Evolutionary conservation across 2,888 invertebrate genomes (phyloP), one percentile per base, ranked within the genome.

Genomic region (Idaea straminata): DNA sequence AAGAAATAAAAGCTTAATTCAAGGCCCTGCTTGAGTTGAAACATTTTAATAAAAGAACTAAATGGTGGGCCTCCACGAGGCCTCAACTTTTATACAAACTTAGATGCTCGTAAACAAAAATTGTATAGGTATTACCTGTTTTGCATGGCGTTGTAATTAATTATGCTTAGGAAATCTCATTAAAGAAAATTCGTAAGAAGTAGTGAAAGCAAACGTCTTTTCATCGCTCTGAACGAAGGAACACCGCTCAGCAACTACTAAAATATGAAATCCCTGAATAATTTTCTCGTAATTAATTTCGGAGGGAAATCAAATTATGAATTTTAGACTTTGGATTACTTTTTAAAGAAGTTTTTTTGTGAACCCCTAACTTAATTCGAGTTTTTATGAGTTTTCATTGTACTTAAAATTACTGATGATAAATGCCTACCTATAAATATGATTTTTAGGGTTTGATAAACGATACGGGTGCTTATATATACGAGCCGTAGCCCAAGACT

Each of bases 231-330:
- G 10, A 47, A 10, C 47, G 47, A 47, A 13, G 13, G 47, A 47
- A 47, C 13, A 47, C 47, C 47, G 47, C 47, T 13, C 47, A 5
- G 6, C 47, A 47, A 47, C 47, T 47, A 47, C 47, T 47, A 47
- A 47, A 47, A 47, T 47, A 47, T 47, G 47, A 47, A 47, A 47
- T 47, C 47, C 47, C 47, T 47, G 47, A 47, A 47, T 47, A 47
- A 47, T 47, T 47, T 47, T 47, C 47, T 13, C 10, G 47, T 47
- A 47, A 47, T 47, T 47, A 47, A 47, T 47, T 47, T 47, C 47
- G 10, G 7, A 47, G 47, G 47, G 47, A 47, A 47, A 47, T 47
- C 47, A 47, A 47, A 47, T 47, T 47, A 47, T 47, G 47, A 47
- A 47, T 47, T 47, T 47, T 13, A 47, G 47, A 47, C 47, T 47